These are phyloP conservation scores for Synergus gifuensis DNA, from an alignment of 2,888 invertebrate genomes.

Conservation along the genomic window DNA sequence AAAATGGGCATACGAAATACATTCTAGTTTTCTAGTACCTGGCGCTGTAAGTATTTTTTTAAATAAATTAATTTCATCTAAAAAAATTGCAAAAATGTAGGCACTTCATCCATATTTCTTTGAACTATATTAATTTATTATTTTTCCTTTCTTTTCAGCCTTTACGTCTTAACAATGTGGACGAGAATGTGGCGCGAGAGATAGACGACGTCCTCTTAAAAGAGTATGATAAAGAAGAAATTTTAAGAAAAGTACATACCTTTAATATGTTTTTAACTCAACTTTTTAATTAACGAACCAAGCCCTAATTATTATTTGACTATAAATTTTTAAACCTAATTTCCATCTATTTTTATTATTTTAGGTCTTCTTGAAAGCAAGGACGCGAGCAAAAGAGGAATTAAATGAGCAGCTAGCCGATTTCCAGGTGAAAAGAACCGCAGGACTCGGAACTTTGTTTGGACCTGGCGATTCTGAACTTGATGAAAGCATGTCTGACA, in stretches of 20 bases:
- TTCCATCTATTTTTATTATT: constrained; percentile 47
- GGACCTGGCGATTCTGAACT: constrained; percentile 91
- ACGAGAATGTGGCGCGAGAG: constrained; percentile 92
- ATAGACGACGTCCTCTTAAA: constrained; percentile 91
- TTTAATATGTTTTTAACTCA: neutral
- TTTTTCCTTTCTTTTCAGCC: constrained; percentile 81
- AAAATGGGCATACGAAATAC: constrained; percentile 99
- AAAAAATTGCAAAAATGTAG: neutral
- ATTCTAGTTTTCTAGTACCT: constrained; percentile 96
- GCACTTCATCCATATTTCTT: constrained; percentile 10
- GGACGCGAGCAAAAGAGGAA: constrained; percentile 90
- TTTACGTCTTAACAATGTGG: constrained; percentile 87
- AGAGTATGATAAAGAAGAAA: constrained; percentile 94
- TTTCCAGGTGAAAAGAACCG: constrained; percentile 92
- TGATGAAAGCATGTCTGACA: constrained; percentile 89
- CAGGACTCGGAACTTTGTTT: constrained; percentile 93
- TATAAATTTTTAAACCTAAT: constrained; percentile 13
- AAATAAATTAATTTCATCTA: constrained; percentile 61
- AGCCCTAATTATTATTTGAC: neutral
- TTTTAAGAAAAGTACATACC: constrained; percentile 85
- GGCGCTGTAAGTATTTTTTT: constrained; percentile 84
- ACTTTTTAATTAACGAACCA: neutral
- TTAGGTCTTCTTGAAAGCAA: constrained; percentile 91
- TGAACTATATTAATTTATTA: neutral
- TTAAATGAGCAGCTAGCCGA: constrained; percentile 89